These are phyloP conservation scores for Pantherophis guttatus DNA, from an alignment of 2,113 vertebrate species.

Conservation along the genomic window DNA sequence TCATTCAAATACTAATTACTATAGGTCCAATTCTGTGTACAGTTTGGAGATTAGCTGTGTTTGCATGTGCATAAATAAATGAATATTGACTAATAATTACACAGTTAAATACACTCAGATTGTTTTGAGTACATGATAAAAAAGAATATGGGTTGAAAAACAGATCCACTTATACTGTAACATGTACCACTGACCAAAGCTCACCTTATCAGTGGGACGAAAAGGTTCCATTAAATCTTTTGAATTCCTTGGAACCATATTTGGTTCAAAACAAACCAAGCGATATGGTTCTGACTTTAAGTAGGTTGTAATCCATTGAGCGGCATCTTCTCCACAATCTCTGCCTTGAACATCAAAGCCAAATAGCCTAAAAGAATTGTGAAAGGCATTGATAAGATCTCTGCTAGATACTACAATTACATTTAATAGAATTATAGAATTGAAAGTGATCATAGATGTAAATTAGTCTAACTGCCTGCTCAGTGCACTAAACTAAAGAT, in stretches of 20 bases:
- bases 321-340: constrained; percentile 85
- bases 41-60: neutral
- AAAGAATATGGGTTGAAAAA: neutral
- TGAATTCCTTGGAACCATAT: constrained; percentile 73
- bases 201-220: constrained; percentile 63
- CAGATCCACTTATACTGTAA: neutral
- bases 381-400: neutral
- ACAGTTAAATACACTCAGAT: too few relatives aligned
- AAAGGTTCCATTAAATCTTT: constrained; percentile 52
- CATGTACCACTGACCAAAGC: neutral
- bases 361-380: constrained; percentile 72
- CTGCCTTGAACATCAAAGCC: constrained; percentile 79
- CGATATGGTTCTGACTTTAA: constrained; percentile 73
- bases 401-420: neutral
- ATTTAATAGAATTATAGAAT: neutral
- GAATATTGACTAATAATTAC: neutral
- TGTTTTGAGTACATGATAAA: neutral
- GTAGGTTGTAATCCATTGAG: constrained; percentile 81
- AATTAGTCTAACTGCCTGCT: neutral
- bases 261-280: constrained; percentile 85
- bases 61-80: neutral
- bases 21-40: neutral
- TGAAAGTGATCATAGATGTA: neutral
- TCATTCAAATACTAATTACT: neutral
- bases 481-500: neutral